These are phyloP conservation scores for Prionailurus viverrinus DNA, from an alignment of 2,113 vertebrate genomes.

Conservation along the genomic window DNA sequence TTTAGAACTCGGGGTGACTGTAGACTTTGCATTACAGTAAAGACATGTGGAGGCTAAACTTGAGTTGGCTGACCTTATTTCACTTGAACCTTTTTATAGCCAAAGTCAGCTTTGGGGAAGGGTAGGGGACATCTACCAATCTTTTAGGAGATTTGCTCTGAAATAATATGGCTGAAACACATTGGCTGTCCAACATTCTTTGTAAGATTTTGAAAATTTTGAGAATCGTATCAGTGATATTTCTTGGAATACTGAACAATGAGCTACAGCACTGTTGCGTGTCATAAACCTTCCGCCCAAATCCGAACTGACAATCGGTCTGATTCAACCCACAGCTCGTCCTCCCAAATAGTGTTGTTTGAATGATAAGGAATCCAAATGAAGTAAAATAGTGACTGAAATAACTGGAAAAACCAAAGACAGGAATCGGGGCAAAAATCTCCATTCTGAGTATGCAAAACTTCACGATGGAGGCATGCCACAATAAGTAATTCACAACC, in stretches of 20 bases:
- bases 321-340: slow-evolving; percentile 58
- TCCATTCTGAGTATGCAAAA: slow-evolving; percentile 1
- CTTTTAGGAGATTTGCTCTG: slow-evolving; percentile 13
- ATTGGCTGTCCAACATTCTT: slow-evolving; percentile 51
- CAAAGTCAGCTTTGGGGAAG: background rate
- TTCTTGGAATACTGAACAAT: slow-evolving; percentile 46
- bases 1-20: background rate
- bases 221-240: slow-evolving; percentile 29
- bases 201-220: slow-evolving; percentile 50
- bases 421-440: background rate
- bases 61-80: slow-evolving; percentile 34
- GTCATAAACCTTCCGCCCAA: slow-evolving; percentile 61
- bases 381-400: slow-evolving; percentile 65
- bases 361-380: slow-evolving; percentile 55
- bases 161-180: slow-evolving; percentile 46
- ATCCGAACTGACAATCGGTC: slow-evolving; percentile 67
- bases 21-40: background rate
- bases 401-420: slow-evolving; percentile 50
- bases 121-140: background rate
- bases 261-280: slow-evolving; percentile 5
- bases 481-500: slow-evolving; percentile 13
- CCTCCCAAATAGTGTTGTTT: slow-evolving; percentile 63
- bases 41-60: slow-evolving; percentile 25
- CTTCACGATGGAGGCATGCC: slow-evolving; percentile 46
- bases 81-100: slow-evolving; percentile 28